Evolutionary conservation across 2,888 invertebrate genomes (phyloP).

Genomic region (Eupithecia tripunctaria): DNA sequence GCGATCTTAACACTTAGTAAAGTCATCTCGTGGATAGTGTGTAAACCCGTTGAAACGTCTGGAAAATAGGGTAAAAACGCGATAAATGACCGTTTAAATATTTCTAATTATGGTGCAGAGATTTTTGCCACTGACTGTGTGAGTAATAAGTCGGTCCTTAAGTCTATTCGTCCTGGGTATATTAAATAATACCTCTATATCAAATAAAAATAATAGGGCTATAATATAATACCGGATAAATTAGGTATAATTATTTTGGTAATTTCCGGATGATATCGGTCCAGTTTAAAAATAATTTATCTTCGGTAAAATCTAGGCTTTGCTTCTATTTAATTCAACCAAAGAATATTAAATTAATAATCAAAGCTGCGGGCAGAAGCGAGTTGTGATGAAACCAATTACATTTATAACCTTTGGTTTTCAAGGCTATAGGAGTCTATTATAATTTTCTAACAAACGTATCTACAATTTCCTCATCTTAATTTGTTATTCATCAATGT

Average conservation of each 20-base stretch:
- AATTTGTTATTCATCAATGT: background rate
- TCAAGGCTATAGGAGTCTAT: background rate
- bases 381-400: background rate
- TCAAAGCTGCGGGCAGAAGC: background rate
- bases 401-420: background rate
- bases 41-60: too few relatives aligned
- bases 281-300: too few relatives aligned
- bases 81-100: too few relatives aligned
- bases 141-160: too few relatives aligned
- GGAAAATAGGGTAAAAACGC: too few relatives aligned
- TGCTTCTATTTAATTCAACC: background rate
- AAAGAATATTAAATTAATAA: background rate
- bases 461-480: background rate
- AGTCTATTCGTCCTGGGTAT: background rate
- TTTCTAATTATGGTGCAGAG: too few relatives aligned
- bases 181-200: background rate
- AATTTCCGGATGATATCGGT: too few relatives aligned
- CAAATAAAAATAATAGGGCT: background rate
- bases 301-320: too few relatives aligned
- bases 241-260: too few relatives aligned
- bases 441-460: constrained; percentile 2
- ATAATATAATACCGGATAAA: background rate
- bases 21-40: too few relatives aligned
- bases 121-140: background rate
- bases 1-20: too few relatives aligned